Percentiles rank a stretch among this genome's conserved stretches.
Evolutionary conservation across 2,797 vertebrate genomes (phyloP).

Genomic region (Echeneis naucrates): DNA sequence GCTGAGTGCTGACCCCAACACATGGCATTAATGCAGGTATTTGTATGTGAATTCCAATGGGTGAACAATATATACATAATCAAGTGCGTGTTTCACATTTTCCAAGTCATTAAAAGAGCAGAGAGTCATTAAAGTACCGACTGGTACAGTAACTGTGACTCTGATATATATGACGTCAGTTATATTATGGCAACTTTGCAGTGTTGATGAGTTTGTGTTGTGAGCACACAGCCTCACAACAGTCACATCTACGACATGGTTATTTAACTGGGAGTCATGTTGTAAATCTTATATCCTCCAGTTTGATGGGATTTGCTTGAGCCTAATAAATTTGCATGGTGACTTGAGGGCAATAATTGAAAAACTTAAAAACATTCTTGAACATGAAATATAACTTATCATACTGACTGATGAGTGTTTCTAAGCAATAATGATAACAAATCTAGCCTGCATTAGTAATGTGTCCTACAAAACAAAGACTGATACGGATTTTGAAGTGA

Average conservation of each 20-base stretch:
- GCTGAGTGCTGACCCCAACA: constrained; percentile 43
- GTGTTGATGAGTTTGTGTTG: background rate
- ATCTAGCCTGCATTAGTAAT: background rate
- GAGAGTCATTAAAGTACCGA: too few species aligned
- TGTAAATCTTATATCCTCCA: background rate
- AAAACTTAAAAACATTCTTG: too few species aligned
- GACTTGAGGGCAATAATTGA: background rate
- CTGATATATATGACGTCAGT: too few species aligned
- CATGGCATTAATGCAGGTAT: constrained; percentile 31
- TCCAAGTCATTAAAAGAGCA: background rate
- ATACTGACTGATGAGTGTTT: background rate
- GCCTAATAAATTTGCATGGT: background rate
- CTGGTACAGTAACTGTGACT: background rate
- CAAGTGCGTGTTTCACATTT: background rate
- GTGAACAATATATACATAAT: background rate
- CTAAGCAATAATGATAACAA: background rate
- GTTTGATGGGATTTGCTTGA: background rate
- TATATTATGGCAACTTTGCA: background rate
- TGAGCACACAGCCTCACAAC: background rate
- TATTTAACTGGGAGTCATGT: background rate
- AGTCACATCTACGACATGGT: background rate
- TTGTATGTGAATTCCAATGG: constrained; percentile 11
- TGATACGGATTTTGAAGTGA: background rate
- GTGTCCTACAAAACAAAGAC: background rate
- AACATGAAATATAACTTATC: too few species aligned